Evolutionary conservation across 2,888 invertebrate genomes (phyloP).

Genomic region (Agonum fuliginosum): DNA sequence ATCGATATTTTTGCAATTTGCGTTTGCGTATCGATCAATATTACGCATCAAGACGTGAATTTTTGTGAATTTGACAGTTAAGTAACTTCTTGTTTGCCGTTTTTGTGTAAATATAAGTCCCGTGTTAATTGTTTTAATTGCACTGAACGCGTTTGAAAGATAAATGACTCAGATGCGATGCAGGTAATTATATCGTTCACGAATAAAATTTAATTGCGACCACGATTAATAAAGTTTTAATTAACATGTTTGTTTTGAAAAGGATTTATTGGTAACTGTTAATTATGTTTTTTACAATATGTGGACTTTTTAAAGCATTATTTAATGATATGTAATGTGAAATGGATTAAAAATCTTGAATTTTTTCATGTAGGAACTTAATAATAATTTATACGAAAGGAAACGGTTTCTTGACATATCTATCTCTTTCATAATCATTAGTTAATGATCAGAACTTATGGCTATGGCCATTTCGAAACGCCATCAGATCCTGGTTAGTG

Average conservation of each 20-base stretch:
- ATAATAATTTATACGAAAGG: constrained; percentile 30
- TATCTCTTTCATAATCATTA: constrained; percentile 23
- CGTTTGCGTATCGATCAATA: no score
- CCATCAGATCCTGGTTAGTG: no score
- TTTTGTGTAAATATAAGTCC: background rate
- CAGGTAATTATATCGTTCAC: constrained; percentile 49
- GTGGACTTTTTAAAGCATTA: constrained; percentile 8
- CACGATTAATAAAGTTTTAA: constrained; percentile 48
- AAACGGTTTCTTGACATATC: constrained; percentile 9
- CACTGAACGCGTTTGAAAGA: constrained; percentile 6
- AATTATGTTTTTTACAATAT: constrained; percentile 31
- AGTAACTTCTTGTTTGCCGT: background rate
- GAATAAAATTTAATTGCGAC: constrained; percentile 45
- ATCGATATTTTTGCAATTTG: no score
- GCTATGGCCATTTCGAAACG: constrained; percentile 8
- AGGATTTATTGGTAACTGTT: constrained; percentile 48
- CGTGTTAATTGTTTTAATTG: constrained; percentile 37
- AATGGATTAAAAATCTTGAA: constrained; percentile 27
- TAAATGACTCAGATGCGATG: constrained; percentile 33
- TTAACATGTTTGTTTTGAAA: constrained; percentile 47
- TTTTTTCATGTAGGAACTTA: constrained; percentile 6
- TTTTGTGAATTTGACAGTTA: background rate
- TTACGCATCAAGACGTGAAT: background rate
- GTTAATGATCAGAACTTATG: background rate
- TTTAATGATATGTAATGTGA: constrained; percentile 31